Evolutionary conservation across 2,113 vertebrate species (phyloP), one percentile per base, ranked within the genome.

Genomic region (Athene noctua): DNA sequence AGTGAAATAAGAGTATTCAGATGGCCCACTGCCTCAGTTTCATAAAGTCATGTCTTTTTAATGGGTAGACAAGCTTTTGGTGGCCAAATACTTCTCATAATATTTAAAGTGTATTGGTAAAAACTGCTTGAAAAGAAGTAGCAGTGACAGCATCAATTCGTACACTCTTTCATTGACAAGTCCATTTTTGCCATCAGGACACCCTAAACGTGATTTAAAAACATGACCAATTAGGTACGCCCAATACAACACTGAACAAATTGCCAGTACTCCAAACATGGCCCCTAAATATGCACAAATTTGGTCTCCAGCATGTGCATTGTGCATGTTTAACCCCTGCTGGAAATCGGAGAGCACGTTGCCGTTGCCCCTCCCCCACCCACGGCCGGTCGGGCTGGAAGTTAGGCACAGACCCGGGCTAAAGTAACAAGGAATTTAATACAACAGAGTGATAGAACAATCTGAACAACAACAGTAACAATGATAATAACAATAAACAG

Each of bases 221-320:
- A 84, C 5, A 22, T 12, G 32, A 73, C 26, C 9, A n/a, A n/a
- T 47, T 42, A 61, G 20, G 5, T 68, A 73, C 22, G 38, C 15
- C n/a, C 34, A 38, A 67, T 26, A 38, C 16, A 34, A 4, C 3
- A 25, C 42, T 42, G 34, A 68, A 4, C 49, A 70, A 54, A 74
- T 9, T 57, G 9, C 46, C 51, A 62, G 30, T 61, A 63, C 25
- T 59, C 49, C 75, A 86, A 30, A 63, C 2, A 3, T 2, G 2
- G 21, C 5, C 12, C 18, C 18, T 34, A 51, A 36, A 63, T 23
- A 58, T 2, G 5, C 27, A 54, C 9, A 14, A 25, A 68, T 21
- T 29, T 15, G 15, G 14, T 59, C 40, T 67, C 46, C 42, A 40
- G 36, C 0, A 1, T 0, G 2, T 26, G 22, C 26, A 38, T n/a